These are phyloP conservation scores for Pholis gunnellus DNA, from an alignment of 2,113 vertebrate genomes.

Conservation along the genomic window DNA sequence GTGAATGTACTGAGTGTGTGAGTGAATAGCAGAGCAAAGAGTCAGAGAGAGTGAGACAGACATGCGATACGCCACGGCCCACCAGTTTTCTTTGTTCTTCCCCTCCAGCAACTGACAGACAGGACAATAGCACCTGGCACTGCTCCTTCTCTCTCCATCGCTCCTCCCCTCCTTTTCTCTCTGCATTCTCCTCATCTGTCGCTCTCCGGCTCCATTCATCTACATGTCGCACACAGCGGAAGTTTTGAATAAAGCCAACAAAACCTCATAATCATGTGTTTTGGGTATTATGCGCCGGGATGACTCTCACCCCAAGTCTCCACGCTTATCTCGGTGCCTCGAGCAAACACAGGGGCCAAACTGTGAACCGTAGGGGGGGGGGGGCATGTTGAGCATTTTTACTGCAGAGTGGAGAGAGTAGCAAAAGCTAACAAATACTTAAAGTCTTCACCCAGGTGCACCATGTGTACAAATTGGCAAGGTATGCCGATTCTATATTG, in stretches of 20 bases:
- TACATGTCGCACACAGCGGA: constrained; percentile 10
- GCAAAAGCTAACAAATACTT: neutral
- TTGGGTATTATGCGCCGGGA: constrained; percentile 27
- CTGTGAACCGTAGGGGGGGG: neutral
- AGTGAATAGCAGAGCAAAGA: constrained; percentile 68
- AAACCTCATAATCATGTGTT: constrained; percentile 54
- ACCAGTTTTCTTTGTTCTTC: constrained; percentile 77
- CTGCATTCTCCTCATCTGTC: constrained; percentile 56
- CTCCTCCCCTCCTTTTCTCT: constrained; percentile 60
- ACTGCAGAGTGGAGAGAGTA: neutral
- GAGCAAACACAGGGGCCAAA: constrained; percentile 8
- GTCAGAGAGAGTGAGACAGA: constrained; percentile 69
- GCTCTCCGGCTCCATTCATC: constrained; percentile 58
- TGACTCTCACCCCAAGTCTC: constrained; percentile 26
- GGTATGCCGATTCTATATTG: neutral
- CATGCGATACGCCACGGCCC: constrained; percentile 78
- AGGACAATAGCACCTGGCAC: constrained; percentile 79
- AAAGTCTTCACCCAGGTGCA: neutral
- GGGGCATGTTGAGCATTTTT: constrained; percentile 1
- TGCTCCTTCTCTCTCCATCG: constrained; percentile 56
- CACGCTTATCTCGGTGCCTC: constrained; percentile 28
- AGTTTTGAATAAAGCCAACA: constrained; percentile 43
- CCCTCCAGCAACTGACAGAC: constrained; percentile 77
- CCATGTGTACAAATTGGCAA: neutral
- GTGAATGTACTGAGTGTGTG: constrained; percentile 56